These are phyloP conservation scores for Aotus griseimembra DNA, from an alignment of 2,797 vertebrate genomes.

Conservation along the genomic window DNA sequence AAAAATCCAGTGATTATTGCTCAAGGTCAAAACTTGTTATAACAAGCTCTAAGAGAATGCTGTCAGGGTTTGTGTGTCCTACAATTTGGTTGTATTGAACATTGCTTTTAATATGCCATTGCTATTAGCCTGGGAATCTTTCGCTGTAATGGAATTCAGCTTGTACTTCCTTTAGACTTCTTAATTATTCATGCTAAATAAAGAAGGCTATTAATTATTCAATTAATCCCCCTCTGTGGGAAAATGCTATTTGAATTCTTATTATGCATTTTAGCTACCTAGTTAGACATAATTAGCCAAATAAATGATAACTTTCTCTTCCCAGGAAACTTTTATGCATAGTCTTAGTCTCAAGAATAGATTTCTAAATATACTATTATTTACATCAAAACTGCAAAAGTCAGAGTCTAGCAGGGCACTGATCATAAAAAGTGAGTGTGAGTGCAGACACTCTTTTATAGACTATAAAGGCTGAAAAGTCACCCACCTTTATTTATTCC, in stretches of 20 bases:
- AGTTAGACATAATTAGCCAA: constrained; percentile 63
- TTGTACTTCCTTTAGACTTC: constrained; percentile 57
- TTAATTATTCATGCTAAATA: constrained; percentile 68
- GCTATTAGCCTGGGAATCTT: background rate
- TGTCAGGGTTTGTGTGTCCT: background rate
- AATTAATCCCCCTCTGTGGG: constrained; percentile 51
- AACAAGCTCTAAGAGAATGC: background rate
- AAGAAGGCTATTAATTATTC: constrained; percentile 68
- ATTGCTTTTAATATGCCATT: background rate
- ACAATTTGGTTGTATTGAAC: background rate
- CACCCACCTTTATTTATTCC: background rate
- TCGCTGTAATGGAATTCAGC: background rate
- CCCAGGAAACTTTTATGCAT: background rate
- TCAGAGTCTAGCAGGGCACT: background rate
- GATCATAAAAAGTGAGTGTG: background rate
- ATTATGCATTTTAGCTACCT: constrained; percentile 60
- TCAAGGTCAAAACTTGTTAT: background rate
- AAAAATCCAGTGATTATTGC: background rate
- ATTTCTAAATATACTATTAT: constrained; percentile 57
- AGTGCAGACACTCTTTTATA: background rate
- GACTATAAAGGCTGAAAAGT: background rate
- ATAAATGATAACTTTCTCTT: constrained; percentile 42
- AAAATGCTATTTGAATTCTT: constrained; percentile 57
- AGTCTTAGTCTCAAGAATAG: background rate
- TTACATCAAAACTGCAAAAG: background rate